Base-by-base conservation (phyloP, 2,797 vertebrate genomes). In the Pangasius krempfi region DNA sequence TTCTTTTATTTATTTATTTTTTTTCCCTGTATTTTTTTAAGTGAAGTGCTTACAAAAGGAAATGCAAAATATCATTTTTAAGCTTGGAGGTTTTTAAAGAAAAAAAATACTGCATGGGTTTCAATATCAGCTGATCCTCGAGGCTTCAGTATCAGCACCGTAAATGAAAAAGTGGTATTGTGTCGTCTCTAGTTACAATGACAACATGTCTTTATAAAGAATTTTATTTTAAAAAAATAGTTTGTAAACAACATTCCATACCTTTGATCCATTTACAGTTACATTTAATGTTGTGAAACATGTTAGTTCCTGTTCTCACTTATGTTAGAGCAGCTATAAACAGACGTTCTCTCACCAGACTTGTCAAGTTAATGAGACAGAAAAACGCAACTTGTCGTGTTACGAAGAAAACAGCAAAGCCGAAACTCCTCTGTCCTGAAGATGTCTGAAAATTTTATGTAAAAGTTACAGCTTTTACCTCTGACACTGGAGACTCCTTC, bases 401-500 rank as follows among this genome's bases (percentile, higher is more conserved):
- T 14, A 54, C 52, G 12, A 13, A 54, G 13, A 54, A 54, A 54
- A 40, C 52, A 12, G 52, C 14, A 8, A 54, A 54, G 52, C 12
- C 12, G 52, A 33, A 68, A 68, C 30, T 70, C 70, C 8, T 25
- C 37, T 2, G 9, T 44, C 20, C 40, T 5, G 44, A 75, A 27
- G 25, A 47, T 6, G 5, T 1, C 14, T 1, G 6, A 30, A 50
- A 27, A n/a, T 13, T 5, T 76, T 3, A 8, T n/a, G n/a, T n/a
- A n/a, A n/a, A n/a, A 44, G 18, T 22, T 72, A 9, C 37, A 44
- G 70, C 16, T 76, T 76, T 7, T 40, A 14, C 68, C 20, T 40
- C 70, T 22, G 72, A 47, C 22, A 27, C 72, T 47, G 22, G 73
- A 78, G 75, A 52, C 75, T 78, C 47, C 73, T 76, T 76, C 44